Conservation (phyloP, 2,888 invertebrate genomes). For the Mimumesa dahlbomi region DNA sequence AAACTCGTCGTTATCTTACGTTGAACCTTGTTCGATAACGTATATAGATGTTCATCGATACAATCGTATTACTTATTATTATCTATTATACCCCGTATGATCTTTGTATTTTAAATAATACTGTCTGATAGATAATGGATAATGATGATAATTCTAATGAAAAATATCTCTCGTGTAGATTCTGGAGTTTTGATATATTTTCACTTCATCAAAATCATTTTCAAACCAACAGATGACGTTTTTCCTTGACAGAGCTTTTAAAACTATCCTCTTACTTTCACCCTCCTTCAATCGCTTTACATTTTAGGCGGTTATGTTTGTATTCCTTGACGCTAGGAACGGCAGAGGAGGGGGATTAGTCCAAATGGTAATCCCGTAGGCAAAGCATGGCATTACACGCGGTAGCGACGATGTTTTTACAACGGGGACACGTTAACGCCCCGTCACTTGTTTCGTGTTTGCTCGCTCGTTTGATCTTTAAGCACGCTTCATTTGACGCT, state of each 20-base stretch:
- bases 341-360: slow-evolving; percentile 71
- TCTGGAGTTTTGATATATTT: too few relatives aligned
- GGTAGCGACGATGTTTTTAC: slow-evolving; percentile 75
- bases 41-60: too few relatives aligned
- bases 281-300: slow-evolving; percentile 48
- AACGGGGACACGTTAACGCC: slow-evolving; percentile 72
- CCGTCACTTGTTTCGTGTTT: slow-evolving; percentile 78
- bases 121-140: too few relatives aligned
- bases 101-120: too few relatives aligned
- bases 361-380: slow-evolving; percentile 78
- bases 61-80: too few relatives aligned
- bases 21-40: too few relatives aligned
- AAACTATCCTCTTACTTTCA: slow-evolving; percentile 71
- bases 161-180: too few relatives aligned
- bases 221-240: slow-evolving; percentile 24
- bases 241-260: slow-evolving; percentile 43
- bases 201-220: not conserved
- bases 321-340: slow-evolving; percentile 58
- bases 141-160: too few relatives aligned
- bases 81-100: too few relatives aligned
- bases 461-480: slow-evolving; percentile 79
- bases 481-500: slow-evolving; percentile 73
- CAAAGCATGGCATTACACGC: slow-evolving; percentile 73
- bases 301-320: slow-evolving; percentile 74
- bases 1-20: too few relatives aligned